phyloP scores from a whole-genome alignment of 2,888 invertebrate species.

The Eugnorisma glareosa region DNA sequence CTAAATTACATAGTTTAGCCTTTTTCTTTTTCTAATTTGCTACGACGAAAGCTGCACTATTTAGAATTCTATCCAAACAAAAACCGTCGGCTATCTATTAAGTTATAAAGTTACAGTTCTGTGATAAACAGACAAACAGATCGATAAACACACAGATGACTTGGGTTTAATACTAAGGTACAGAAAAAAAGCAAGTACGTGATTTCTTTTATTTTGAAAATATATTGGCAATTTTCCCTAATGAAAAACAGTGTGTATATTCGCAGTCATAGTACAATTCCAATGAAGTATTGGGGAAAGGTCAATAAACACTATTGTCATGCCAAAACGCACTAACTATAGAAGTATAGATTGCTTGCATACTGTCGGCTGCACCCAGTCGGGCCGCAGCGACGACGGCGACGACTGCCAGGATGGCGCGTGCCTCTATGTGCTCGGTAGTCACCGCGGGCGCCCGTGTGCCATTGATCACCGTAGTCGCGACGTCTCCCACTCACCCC shows the following conservation, averaged over 20 bases:
- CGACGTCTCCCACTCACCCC: background rate
- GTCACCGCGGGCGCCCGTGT: constrained; percentile 11
- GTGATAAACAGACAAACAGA: background rate
- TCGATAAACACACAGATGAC: background rate
- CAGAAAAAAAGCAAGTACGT: background rate
- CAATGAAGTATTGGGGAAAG: background rate
- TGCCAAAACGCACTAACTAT: constrained; percentile 6
- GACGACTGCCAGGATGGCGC: constrained; percentile 1
- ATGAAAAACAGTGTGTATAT: background rate
- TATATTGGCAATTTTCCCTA: background rate
- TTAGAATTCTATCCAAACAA: background rate
- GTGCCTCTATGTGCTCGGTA: constrained; percentile 4
- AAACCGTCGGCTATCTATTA: background rate
- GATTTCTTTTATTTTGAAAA: background rate
- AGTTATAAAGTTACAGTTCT: background rate
- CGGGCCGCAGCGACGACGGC: background rate
- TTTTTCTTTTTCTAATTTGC: background rate
- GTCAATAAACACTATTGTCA: constrained; percentile 13
- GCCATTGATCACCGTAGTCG: background rate
- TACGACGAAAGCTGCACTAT: background rate
- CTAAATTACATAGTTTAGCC: background rate
- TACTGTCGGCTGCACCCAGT: constrained; percentile 7
- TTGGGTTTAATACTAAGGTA: background rate
- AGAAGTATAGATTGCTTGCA: constrained; percentile 23
- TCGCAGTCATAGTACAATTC: background rate